These are phyloP conservation scores for Steinernema hermaphroditum DNA, from an alignment of 2,888 invertebrate species.

Conservation along the genomic window DNA sequence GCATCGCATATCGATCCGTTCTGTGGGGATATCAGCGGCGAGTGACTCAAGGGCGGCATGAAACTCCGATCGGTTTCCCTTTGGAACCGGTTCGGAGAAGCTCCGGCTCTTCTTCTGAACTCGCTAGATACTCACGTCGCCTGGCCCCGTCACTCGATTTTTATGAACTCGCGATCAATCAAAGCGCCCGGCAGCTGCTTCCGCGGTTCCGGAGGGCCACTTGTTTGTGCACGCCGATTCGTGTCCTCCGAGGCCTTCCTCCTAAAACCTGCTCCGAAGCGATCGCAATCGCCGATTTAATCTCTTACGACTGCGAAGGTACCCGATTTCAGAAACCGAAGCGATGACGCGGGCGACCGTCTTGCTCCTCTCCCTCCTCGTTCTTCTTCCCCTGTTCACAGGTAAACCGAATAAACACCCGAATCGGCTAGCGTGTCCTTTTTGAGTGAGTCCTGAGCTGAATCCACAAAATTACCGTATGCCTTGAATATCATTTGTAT, in stretches of 20 bases:
- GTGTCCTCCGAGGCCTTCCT: background rate
- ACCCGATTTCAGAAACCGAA: constrained; percentile 23
- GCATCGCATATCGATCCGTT: too few relatives aligned
- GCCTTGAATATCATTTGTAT: too few relatives aligned
- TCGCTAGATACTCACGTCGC: background rate
- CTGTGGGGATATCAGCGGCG: too few relatives aligned
- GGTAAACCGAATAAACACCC: background rate
- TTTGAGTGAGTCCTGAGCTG: background rate
- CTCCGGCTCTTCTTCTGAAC: background rate
- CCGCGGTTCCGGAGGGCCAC: constrained; percentile 9
- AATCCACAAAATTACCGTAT: too few relatives aligned
- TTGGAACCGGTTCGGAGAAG: background rate
- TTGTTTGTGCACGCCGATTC: constrained; percentile 18
- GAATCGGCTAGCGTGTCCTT: background rate
- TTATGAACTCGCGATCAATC: constrained; percentile 14
- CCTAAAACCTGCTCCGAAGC: constrained; percentile 9
- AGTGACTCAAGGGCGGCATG: too few relatives aligned
- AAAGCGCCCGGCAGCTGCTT: constrained; percentile 1
- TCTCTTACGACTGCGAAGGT: background rate
- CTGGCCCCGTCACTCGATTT: background rate
- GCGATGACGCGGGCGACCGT: constrained; percentile 20
- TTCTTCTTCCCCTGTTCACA: background rate
- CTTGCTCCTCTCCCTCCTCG: constrained; percentile 7
- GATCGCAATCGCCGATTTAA: constrained; percentile 29
- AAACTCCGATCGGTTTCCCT: background rate